Conservation (phyloP, 2,888 invertebrate species). For the Eilema griseolum region DNA sequence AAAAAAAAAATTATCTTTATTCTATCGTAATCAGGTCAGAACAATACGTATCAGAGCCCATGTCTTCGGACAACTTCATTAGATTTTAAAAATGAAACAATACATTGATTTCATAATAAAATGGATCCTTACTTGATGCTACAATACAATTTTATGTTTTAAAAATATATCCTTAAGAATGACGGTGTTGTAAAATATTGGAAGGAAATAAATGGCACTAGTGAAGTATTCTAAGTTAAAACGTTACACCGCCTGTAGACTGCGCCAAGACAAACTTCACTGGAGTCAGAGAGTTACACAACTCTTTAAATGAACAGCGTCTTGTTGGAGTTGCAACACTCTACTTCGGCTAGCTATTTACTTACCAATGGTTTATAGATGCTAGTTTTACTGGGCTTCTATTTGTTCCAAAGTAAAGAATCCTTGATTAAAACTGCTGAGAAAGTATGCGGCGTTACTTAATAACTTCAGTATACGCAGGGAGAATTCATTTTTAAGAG, state of each 20-base stretch:
- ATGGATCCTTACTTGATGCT: slow-evolving; percentile 32
- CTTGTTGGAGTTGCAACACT: slow-evolving; percentile 63
- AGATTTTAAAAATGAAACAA: slow-evolving; percentile 38
- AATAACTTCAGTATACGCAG: slow-evolving; percentile 56
- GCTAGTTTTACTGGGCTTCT: slow-evolving; percentile 36
- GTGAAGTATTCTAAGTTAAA: slow-evolving; percentile 59
- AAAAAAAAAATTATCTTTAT: slow-evolving; percentile 70
- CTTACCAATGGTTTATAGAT: slow-evolving; percentile 58
- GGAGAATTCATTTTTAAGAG: slow-evolving; percentile 63
- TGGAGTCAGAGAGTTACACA: slow-evolving; percentile 60
- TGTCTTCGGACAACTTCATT: slow-evolving; percentile 35
- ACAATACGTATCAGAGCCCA: slow-evolving; percentile 40
- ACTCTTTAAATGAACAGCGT: slow-evolving; percentile 72
- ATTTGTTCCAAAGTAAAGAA: slow-evolving; percentile 26
- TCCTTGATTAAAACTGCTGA: slow-evolving; percentile 37
- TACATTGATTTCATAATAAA: slow-evolving; percentile 32
- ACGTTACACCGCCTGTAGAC: slow-evolving; percentile 55
- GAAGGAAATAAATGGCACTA: slow-evolving; percentile 55
- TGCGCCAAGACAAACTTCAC: slow-evolving; percentile 62
- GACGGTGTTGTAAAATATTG: slow-evolving; percentile 39
- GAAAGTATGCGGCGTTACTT: slow-evolving; percentile 37
- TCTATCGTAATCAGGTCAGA: slow-evolving; percentile 58
- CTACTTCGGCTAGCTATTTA: slow-evolving; percentile 61
- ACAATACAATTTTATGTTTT: slow-evolving; percentile 39
- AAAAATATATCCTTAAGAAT: slow-evolving; percentile 33